Base-by-base conservation (phyloP, 2,113 vertebrate genomes). In the Psilopogon haemacephalus region DNA sequence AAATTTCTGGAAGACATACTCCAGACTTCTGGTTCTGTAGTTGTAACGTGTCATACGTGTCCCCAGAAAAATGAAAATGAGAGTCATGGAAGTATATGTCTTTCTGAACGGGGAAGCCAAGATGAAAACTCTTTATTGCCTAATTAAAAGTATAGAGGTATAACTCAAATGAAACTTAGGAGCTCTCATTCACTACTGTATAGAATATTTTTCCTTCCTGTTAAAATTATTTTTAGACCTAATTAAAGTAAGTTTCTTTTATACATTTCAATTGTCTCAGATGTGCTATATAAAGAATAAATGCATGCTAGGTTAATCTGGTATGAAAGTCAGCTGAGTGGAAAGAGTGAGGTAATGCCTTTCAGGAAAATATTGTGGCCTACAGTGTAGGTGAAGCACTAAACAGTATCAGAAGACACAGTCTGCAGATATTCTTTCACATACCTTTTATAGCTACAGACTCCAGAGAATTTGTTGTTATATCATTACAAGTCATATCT, bases 401-500 rank as follows among this genome's bases (percentile, higher is more conserved):
- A 64, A 80, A 54, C 67, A 84, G 40, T 71, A 26, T 21, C 77
- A 48, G 81, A 72, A 78, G 32, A 70, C 81, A 72, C 14, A 69
- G 15, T 11, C 44, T 75, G 32, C 28, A 76, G 81, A 14, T 50
- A 64, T 32, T 42, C 32, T 88, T 68, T 73, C 50, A n/a, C 2
- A 1, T 89, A 80, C 38, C 8, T 67, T 40, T 93, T 72, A 81
- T 5, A 40, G 55, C 68, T 56, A 30, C 24, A 62, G 63, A 83
- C 89, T 70, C 89, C 35, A 81, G 55, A 90, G 60, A 59, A 88
- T 94, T 91, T 92, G 76, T 92, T 96, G 70, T 80, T 92, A 50
- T 46, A 84, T 77, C 73, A 93, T 92, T 96, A 90, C 81, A 85
- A 87, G 69, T 78, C 52, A 95, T 95, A 26, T 84, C 96, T 96